A percentile compares a stretch with the other conserved stretches of the same genome.
Evolutionary conservation across 92 coral and sea anemone genomes (phyloP).

Genomic region (Metridium senile): DNA sequence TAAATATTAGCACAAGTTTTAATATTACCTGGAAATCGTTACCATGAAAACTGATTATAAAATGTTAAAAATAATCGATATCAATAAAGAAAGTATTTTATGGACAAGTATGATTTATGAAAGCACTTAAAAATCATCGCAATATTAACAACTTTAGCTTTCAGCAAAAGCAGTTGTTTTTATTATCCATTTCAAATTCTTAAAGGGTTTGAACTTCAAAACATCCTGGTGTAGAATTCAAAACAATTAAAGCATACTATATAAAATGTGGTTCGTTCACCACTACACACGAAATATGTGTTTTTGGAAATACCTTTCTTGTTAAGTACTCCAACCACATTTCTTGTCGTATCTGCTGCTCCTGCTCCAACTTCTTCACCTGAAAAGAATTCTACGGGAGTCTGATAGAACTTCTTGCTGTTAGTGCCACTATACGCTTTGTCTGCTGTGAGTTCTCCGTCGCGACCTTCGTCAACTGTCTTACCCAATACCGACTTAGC

Average conservation of each 20-base stretch:
- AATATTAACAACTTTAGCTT: no score
- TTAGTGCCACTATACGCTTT: slow-evolving; percentile 72
- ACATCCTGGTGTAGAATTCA: no score
- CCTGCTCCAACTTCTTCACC: slow-evolving; percentile 61
- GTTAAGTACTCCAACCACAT: slow-evolving; percentile 61
- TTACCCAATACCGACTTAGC: slow-evolving; percentile 30
- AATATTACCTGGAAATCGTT: neutral
- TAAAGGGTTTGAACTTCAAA: no score
- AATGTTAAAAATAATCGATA: neutral
- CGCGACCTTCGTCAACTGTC: slow-evolving; percentile 45
- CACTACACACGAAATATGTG: neutral
- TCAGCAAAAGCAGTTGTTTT: neutral
- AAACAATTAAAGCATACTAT: no score
- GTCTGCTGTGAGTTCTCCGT: slow-evolving; percentile 29
- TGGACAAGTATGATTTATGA: no score
- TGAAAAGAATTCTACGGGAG: slow-evolving; percentile 53
- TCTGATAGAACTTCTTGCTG: slow-evolving; percentile 56
- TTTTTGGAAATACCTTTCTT: slow-evolving; percentile 24
- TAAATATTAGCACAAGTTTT: neutral
- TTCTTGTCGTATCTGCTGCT: slow-evolving; percentile 68
- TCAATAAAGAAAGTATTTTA: no score
- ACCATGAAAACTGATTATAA: neutral
- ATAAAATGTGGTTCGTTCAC: neutral
- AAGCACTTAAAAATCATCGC: neutral
- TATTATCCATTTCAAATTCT: no score